Base-by-base conservation (phyloP, 2,797 vertebrate genomes). In the Pipistrellus nathusii region DNA sequence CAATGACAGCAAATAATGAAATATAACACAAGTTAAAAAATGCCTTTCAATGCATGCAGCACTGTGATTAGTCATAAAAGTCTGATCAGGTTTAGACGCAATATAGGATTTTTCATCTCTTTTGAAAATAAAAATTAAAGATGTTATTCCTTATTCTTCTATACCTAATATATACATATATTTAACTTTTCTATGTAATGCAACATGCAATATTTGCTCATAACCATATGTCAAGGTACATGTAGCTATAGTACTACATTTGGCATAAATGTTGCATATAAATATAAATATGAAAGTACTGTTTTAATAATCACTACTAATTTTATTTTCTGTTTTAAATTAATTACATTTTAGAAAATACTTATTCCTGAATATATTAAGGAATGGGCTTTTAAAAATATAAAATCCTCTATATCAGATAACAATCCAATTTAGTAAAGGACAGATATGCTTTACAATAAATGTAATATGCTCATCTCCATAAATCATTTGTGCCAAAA, bases 1-100 rank as follows among this genome's bases (percentile, higher is more conserved):
- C 99, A 99, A 98, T 99, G 99, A 99, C 99, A 99, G 99, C 99
- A 99, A 99, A 99, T 99, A 99, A 99, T 99, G 99, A 99, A 99
- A 99, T 99, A 99, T 98, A 99, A 99, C 98, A 99, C 98, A 99
- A 99, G 99, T 99, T 99, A 99, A 99, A 99, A 99, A 98, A 98
- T 99, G 98, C 98, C 98, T 98, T 98, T 98, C 98, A 98, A 98
- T 97, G 98, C 98, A 98, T 98, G 98, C 98, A 98, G 99, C 98
- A 99, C 98, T 99, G 99, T 99, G 99, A 99, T 99, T 99, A 99
- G 98, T 99, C 98, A 99, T 99, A 99, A 99, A 99, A 99, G 99
- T 99, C 98, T 99, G 99, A 98, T 98, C 98, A 98, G 99, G 99
- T 98, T 98, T 98, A 98, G 98, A 98, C 97, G 98, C 98, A 98